Evolutionary conservation across 1,140 invertebrate species (phyloP), one percentile per base, ranked within the genome.

Genomic region (Elysia chlorotica): DNA sequence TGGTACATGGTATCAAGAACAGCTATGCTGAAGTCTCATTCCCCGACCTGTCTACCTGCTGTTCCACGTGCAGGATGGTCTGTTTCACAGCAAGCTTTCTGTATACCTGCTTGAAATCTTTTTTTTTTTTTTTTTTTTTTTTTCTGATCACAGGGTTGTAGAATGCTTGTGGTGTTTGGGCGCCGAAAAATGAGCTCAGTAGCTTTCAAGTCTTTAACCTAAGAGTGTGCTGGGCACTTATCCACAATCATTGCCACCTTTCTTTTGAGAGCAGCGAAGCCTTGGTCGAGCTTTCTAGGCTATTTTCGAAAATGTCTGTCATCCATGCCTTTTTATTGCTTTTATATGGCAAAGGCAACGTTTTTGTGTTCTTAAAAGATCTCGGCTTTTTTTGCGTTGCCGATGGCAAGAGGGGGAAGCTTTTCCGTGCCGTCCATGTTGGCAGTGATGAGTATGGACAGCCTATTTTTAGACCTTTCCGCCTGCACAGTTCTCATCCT

Each of bases 391-490:
- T 77, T 71, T 17, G 77, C 85, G 79, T 89, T 89, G 74, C 88
- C 88, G 65, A 89, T 88, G 6, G 90, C 77, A 84, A 83, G 17
- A 87, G 71, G 81, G 89, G 89, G 73, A 10, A 59, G 56, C 25
- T 59, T 59, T 10, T 89, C 84, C 33, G 80, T 83, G 17, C 88
- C 87, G 30, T 74, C 77, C 79, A 84, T 85, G 76, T 89, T 89
- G 56, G 81, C 74, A 65, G 76, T 81, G 28, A 89, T 73, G 62
- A 89, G 74, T 65, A 89, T 75, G 38, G 87, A 89, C 19, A 89
- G 72, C 53, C 87, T 75, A 63, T 88, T 82, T 83, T 89, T 89
- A 28, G 78, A 84, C 30, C 79, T 90, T 89, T 10, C 86, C 69
- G 1, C 74, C 73, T 54, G 71, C 62, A 59, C 68, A 76, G 19